phyloP scores from a whole-genome alignment of 2,797 vertebrate species.

The Aselliscus stoliczkanus region DNA sequence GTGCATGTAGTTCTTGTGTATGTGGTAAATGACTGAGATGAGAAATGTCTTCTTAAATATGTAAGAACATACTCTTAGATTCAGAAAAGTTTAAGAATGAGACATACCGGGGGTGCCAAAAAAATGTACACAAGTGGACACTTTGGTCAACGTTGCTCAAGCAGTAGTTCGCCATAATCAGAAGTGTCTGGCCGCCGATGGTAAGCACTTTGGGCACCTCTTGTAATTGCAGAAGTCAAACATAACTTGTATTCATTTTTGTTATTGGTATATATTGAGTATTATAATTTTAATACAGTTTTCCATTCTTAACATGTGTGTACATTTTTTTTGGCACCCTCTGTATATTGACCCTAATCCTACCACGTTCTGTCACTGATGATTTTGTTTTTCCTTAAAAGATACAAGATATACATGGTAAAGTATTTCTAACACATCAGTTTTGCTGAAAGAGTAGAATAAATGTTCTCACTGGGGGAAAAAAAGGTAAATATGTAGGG shows the following conservation, averaged over 20 bases:
- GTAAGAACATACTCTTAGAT: background rate
- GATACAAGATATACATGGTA: background rate
- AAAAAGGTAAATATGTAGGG: background rate
- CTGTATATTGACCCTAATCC: background rate
- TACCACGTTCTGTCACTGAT: background rate
- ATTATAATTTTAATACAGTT: too few relatives aligned
- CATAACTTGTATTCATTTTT: too few relatives aligned
- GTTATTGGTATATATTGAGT: too few relatives aligned
- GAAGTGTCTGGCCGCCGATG: too few relatives aligned
- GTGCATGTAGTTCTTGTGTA: background rate
- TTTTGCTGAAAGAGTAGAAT: background rate
- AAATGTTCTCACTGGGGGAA: background rate
- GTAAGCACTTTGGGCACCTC: too few relatives aligned
- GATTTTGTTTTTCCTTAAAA: background rate
- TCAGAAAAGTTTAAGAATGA: background rate
- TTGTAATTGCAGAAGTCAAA: too few relatives aligned
- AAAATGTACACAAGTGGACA: too few relatives aligned
- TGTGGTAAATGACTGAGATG: background rate
- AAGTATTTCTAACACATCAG: background rate
- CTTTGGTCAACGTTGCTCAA: too few relatives aligned
- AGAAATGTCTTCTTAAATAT: background rate
- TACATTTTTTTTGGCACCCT: too few relatives aligned
- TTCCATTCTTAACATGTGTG: too few relatives aligned
- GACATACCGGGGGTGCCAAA: background rate
- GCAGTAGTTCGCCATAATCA: too few relatives aligned